Evolutionary conservation across 2,797 vertebrate species (phyloP), one percentile per base, ranked within the genome.

Genomic region (Apogon talboti): DNA sequence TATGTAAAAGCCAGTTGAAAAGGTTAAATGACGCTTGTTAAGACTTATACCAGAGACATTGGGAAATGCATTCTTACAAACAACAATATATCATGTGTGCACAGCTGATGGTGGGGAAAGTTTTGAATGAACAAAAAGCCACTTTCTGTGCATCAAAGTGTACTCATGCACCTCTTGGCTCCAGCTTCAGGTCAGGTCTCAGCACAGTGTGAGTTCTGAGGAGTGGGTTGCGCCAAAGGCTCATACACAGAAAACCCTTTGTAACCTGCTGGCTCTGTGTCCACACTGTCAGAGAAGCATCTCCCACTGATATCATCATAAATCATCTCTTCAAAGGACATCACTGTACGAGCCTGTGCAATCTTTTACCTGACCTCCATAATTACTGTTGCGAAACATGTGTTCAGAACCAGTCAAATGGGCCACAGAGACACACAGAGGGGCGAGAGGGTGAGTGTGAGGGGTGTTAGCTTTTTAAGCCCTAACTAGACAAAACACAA

Each of bases 301-400:
- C 85, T 80, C 73, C 81, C 5, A 58, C 80, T 69, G 69, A 78
- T 79, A 77, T 51, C 64, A 56, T 63, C 82, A 82, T 82, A 74
- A 89, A 90, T 88, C 77, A 70, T 51, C 37, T 43, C 71, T 83
- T 90, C 87, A 89, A 86, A 91, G 73, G 44, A 28, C 19, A 56
- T 62, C 54, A 40, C 14, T 55, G 21, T 43, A 47, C 4, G 12
- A 65, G 63, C 47, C 65, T 55, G 64, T 71, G 68, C 55, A 53
- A 58, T 84, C 69, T 71, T 68, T 58, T 67, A 73, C 67, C 49
- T 71, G 65, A 75, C 57, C 69, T 66, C 60, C 38, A 53, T 62
- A 40, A 77, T 79, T 56, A 58, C 65, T 76, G 66, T 64, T 66
- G 53, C 68, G n/a, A 65, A 81, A 81, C 49, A 44, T 53, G 46